Conservation (phyloP, 2,888 invertebrate genomes). For the Xanthia togata region DNA sequence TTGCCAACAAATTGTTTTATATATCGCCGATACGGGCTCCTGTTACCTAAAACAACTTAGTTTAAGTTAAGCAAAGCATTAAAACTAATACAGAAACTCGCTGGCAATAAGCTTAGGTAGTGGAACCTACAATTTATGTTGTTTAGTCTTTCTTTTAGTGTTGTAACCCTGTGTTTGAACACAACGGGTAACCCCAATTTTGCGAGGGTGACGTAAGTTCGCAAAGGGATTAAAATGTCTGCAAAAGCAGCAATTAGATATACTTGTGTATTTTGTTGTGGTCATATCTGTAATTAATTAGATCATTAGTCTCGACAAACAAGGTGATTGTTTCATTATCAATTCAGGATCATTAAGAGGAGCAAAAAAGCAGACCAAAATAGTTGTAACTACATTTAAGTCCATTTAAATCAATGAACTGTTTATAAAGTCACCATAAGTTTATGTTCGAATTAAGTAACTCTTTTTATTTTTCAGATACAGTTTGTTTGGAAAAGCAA, state of each 20-base stretch:
- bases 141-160: constrained; percentile 34
- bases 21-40: constrained; percentile 50
- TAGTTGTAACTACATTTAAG: neutral
- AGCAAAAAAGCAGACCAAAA: neutral
- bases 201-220: constrained; percentile 10
- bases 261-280: constrained; percentile 15
- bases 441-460: neutral
- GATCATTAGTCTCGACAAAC: constrained; percentile 13
- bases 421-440: neutral
- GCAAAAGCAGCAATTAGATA: neutral
- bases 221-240: constrained; percentile 22
- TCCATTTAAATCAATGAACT: neutral
- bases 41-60: constrained; percentile 46
- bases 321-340: neutral
- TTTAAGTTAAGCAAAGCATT: constrained; percentile 58
- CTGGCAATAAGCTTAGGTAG: constrained; percentile 45
- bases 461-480: neutral
- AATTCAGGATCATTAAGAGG: neutral
- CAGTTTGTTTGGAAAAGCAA: neutral
- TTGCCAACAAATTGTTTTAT: constrained; percentile 66
- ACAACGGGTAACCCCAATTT: constrained; percentile 28
- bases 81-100: constrained; percentile 38
- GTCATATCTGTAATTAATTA: constrained; percentile 17
- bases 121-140: constrained; percentile 39
- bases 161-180: constrained; percentile 14